Percentiles rank a stretch among this genome's conserved stretches.
Conservation (phyloP, 2,888 invertebrate species). For the Thymelicus acteon region DNA sequence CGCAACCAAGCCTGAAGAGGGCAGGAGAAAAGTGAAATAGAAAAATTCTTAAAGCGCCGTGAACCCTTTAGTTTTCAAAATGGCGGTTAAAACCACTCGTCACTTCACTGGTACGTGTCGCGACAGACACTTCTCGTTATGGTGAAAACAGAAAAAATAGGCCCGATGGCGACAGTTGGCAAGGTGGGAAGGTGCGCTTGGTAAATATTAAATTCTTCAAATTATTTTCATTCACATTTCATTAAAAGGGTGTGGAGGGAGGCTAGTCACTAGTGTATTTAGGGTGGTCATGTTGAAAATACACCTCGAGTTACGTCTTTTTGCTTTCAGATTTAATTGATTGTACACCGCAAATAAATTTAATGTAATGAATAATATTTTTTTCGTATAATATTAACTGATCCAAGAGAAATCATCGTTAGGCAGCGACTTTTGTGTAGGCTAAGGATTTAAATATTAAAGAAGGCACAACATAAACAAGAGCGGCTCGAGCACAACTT, state of each 20-base stretch:
- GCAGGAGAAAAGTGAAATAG: slow-evolving; percentile 52
- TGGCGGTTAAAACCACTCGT: slow-evolving; percentile 62
- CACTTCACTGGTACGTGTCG: slow-evolving; percentile 58
- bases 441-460: too few species aligned
- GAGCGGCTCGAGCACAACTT: too few species aligned
- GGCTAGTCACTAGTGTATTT: neutral
- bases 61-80: slow-evolving; percentile 64
- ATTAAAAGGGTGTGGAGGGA: neutral
- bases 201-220: slow-evolving; percentile 10
- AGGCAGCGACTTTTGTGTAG: too few species aligned
- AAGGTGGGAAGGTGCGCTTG: neutral
- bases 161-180: slow-evolving; percentile 10
- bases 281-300: too few species aligned
- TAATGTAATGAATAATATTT: too few species aligned
- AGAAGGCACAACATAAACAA: too few species aligned
- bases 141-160: slow-evolving; percentile 45
- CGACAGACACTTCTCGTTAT: slow-evolving; percentile 57
- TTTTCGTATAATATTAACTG: too few species aligned
- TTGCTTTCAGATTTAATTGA: too few species aligned
- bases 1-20: slow-evolving; percentile 46
- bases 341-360: too few species aligned
- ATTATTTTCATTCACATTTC: slow-evolving; percentile 11
- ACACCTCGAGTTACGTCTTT: too few species aligned
- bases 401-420: too few species aligned
- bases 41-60: slow-evolving; percentile 53